These are phyloP conservation scores for Emys orbicularis DNA, from an alignment of 2,797 vertebrate species.

Conservation along the genomic window DNA sequence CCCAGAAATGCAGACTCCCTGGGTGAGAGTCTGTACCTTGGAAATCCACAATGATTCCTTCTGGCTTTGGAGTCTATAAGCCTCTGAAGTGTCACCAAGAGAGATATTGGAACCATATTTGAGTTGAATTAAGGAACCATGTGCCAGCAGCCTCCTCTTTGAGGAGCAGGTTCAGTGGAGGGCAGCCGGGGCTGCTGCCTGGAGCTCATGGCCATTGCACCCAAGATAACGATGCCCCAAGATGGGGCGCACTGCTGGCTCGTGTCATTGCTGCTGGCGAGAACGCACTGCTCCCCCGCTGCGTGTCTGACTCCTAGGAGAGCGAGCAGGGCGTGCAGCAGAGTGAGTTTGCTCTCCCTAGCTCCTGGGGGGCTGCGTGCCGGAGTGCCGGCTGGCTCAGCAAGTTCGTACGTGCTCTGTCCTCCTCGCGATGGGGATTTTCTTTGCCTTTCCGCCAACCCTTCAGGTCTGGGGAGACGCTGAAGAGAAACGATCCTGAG, in stretches of 20 bases:
- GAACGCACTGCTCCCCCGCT: neutral
- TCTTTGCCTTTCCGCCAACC: neutral
- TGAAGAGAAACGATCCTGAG: neutral
- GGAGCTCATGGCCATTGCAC: too few relatives aligned
- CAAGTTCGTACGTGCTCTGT: neutral
- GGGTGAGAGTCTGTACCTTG: too few relatives aligned
- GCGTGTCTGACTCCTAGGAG: neutral
- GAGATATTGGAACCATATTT: neutral
- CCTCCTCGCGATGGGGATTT: neutral
- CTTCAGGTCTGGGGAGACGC: neutral
- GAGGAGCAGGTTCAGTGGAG: neutral
- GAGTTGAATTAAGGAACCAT: neutral
- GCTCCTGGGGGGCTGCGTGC: neutral
- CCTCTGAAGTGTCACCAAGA: too few relatives aligned
- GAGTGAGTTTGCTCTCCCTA: neutral
- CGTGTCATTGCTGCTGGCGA: neutral
- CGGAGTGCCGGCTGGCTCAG: neutral
- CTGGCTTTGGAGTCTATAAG: neutral
- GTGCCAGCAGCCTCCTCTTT: neutral
- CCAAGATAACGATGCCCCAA: too few relatives aligned
- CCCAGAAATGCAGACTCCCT: neutral
- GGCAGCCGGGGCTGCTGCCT: neutral
- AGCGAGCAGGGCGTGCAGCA: neutral
- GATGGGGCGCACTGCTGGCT: too few relatives aligned
- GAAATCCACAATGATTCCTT: neutral